These are phyloP conservation scores for Peromyscus eremicus DNA, from an alignment of 2,797 vertebrate genomes.

Conservation along the genomic window DNA sequence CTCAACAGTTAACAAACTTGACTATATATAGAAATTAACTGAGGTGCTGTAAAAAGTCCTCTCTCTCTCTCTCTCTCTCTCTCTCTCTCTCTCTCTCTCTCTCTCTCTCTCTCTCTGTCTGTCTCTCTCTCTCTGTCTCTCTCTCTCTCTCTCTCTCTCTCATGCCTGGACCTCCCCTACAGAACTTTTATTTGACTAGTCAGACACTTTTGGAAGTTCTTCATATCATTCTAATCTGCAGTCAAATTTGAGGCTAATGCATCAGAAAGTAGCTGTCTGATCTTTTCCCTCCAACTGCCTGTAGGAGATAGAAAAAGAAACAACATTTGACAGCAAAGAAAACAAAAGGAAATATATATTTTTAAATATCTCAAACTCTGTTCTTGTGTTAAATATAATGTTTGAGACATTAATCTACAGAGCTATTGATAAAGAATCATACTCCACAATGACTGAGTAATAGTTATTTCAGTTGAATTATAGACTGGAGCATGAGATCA, in stretches of 20 bases:
- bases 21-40: neutral
- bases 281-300: neutral
- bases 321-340: slow-evolving; percentile 28
- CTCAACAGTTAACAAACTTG: neutral
- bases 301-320: neutral
- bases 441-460: neutral
- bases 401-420: slow-evolving; percentile 4
- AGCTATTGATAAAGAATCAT: neutral
- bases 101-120: no score
- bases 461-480: neutral
- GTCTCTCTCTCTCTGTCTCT: neutral
- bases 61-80: neutral
- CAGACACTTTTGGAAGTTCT: neutral
- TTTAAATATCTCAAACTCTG: neutral
- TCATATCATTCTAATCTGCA: neutral
- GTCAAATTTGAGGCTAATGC: neutral
- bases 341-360: slow-evolving; percentile 13
- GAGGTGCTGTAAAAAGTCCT: neutral
- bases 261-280: neutral
- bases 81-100: neutral
- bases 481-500: neutral
- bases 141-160: neutral
- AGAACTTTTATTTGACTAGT: neutral
- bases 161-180: neutral
- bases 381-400: neutral